Evolutionary conservation across 2,113 vertebrate genomes (phyloP).

Genomic region (Oryctolagus cuniculus): mOryCun1.1 NC_091432.1:106995001-106995500

Average conservation of each 20-base stretch:
- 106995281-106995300: neutral
- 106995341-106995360: neutral
- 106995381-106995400: neutral
- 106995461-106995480: neutral
- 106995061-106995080: neutral
- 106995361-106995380: neutral
- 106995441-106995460: neutral
- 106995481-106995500: neutral
- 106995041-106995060: neutral
- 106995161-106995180: neutral
- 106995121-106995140: neutral
- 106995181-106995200: neutral
- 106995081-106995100: neutral
- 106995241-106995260: neutral
- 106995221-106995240: neutral
- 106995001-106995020: neutral
- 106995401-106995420: neutral
- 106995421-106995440: too few species aligned
- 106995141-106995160: neutral
- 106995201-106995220: neutral
- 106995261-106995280: neutral
- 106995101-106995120: neutral
- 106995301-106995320: neutral
- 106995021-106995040: neutral
- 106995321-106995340: rapidly evolving